Base-by-base conservation (phyloP, 1,140 invertebrate genomes). In the Brachionus angularis region DNA sequence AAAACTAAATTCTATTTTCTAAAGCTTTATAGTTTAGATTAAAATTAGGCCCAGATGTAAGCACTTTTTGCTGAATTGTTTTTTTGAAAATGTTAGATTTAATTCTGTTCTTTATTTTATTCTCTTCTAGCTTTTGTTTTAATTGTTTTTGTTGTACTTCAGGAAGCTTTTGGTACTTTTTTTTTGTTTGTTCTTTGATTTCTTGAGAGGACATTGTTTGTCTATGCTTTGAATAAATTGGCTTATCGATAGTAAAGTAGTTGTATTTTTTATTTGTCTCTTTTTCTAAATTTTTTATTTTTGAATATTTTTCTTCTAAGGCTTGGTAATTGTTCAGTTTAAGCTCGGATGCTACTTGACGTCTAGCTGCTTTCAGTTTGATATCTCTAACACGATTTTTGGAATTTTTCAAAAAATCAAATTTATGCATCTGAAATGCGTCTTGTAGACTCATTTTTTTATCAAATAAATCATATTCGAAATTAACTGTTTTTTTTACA, bases 101-200 rank as follows among this genome's bases (percentile, higher is more conserved):
- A 10, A 58, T 36, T 21, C 53, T 27, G 21, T 58, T 58, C 10
- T 34, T 31, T 29, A 58, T 39, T 58, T 58, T 58, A 18, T 33
- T 58, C 21, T 58, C 53, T 58, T 58, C 53, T 23, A 58, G 33
- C 25, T 58, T 58, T 58, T 58, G 53, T 58, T 39, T 58, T 14
- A 58, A 23, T 18, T 58, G 36, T 58, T 58, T 58, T 58, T 58
- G 53, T 33, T 58, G 53, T 3, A 58, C 53, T 5, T 58, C 53
- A 4, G 53, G 53, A n/a, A 58, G 25, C 5, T 58, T 58, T 39
- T 58, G 53, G 25, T 58, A 58, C 7, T 58, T 58, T 39, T 58
- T 58, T 23, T 58, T 58, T 12, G 53, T 58, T 58, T 58, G 53
- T 36, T 58, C 33, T 3, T 39, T 34, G n/a, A 58, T 58, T 25